These are phyloP conservation scores for Sminthurinus signatus DNA, from an alignment of 1,140 invertebrate species.

Conservation along the genomic window DNA sequence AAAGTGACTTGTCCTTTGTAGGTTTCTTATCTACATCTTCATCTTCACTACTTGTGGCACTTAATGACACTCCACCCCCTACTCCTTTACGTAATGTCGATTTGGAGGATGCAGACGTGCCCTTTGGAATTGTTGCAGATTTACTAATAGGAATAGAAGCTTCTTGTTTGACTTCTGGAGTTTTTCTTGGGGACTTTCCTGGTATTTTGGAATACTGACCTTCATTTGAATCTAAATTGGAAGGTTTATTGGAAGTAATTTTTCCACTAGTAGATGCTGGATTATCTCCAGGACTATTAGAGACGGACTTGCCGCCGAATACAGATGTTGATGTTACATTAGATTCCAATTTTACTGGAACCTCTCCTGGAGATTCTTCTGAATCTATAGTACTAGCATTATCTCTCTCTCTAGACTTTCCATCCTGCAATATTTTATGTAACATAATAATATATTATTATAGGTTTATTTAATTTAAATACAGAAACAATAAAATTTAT, in stretches of 20 bases:
- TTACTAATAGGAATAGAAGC: background rate
- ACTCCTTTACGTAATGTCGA: conserved; percentile 15
- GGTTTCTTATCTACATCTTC: conserved; percentile 22
- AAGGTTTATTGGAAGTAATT: background rate
- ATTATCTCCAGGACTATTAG: conserved; percentile 25
- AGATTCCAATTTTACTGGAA: conserved; percentile 23
- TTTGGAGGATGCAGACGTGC: conserved; percentile 5
- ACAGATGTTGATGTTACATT: conserved; percentile 30
- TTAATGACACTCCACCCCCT: conserved; percentile 25
- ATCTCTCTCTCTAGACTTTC: background rate
- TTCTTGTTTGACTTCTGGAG: background rate
- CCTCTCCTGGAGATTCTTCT: conserved; percentile 18
- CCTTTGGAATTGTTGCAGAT: conserved; percentile 7
- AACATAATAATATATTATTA: too few relatives aligned
- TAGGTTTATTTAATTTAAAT: too few relatives aligned
- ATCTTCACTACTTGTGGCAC: conserved; percentile 38
- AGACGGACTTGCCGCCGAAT: conserved; percentile 39
- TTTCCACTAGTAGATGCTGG: background rate
- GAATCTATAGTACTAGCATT: conserved; percentile 8
- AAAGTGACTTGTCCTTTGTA: background rate
- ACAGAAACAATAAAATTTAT: too few relatives aligned
- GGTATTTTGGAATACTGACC: conserved; percentile 21
- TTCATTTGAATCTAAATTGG: background rate
- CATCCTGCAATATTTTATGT: too few relatives aligned
- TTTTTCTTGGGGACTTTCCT: conserved; percentile 15